phyloP scores from a whole-genome alignment of 2,797 vertebrate genomes.

The Sylvia borin region DNA sequence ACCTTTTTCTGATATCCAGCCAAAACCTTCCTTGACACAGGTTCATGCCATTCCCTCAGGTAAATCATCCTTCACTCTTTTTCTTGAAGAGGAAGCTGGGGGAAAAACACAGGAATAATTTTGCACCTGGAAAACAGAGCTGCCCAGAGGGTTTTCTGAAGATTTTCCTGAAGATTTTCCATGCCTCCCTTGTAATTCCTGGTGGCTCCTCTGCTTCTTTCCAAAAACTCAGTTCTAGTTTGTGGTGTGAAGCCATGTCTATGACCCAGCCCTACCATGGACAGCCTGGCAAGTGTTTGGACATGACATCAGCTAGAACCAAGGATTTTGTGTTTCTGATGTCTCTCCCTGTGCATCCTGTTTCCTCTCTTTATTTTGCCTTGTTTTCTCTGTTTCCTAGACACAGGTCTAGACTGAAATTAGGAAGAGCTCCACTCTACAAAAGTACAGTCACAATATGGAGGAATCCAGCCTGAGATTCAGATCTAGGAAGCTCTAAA shows the following conservation, averaged over 20 bases:
- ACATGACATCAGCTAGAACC: neutral
- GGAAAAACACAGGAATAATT: neutral
- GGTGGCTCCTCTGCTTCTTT: neutral
- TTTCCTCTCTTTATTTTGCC: neutral
- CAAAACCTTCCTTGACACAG: neutral
- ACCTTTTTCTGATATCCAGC: neutral
- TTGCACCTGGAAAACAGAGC: neutral
- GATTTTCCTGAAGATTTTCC: neutral
- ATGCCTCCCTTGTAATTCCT: neutral
- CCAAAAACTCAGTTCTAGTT: neutral
- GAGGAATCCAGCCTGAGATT: neutral
- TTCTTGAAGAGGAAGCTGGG: neutral
- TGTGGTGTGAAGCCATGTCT: neutral
- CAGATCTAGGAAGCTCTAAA: neutral
- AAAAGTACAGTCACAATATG: neutral
- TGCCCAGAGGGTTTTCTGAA: neutral
- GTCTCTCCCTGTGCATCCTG: accelerated
- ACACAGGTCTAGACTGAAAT: neutral
- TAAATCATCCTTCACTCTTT: neutral
- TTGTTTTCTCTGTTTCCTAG: neutral
- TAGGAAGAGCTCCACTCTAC: neutral
- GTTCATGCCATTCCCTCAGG: neutral
- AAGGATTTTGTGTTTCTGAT: neutral
- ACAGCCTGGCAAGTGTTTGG: neutral
- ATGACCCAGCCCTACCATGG: neutral